Evolutionary conservation across 2,797 vertebrate genomes (phyloP).

Genomic region (Siniperca obscura): DNA sequence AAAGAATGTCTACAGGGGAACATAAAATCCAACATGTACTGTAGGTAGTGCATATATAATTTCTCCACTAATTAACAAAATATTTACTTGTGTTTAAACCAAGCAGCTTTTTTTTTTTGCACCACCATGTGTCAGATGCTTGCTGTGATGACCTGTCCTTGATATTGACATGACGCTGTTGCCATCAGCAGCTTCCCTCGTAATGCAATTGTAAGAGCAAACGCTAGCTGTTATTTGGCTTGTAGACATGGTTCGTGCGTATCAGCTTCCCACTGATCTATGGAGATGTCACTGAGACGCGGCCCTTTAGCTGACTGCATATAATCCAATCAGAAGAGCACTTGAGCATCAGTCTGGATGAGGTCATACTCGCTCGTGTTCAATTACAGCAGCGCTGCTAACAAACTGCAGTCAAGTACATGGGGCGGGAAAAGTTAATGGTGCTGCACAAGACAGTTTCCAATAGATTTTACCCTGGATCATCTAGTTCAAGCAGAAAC

Average conservation of each 20-base stretch:
- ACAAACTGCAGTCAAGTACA: slow-evolving; percentile 39
- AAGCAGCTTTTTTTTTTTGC: no score
- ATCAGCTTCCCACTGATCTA: slow-evolving; percentile 62
- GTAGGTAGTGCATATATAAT: background rate
- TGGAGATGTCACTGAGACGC: slow-evolving; percentile 45
- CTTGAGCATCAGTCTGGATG: slow-evolving; percentile 51
- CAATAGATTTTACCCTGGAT: slow-evolving; percentile 14
- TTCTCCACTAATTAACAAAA: background rate
- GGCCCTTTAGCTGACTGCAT: slow-evolving; percentile 49
- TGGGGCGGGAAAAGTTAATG: slow-evolving; percentile 27
- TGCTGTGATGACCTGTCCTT: slow-evolving; percentile 12
- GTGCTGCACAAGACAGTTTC: slow-evolving; percentile 17
- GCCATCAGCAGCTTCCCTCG: slow-evolving; percentile 36
- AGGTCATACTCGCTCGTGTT: slow-evolving; percentile 51
- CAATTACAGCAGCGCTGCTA: slow-evolving; percentile 34
- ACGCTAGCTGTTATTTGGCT: slow-evolving; percentile 36
- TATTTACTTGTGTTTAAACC: background rate
- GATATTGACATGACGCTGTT: slow-evolving; percentile 19
- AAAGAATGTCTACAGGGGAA: background rate
- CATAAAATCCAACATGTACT: background rate
- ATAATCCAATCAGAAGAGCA: slow-evolving; percentile 68
- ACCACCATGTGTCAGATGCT: no score
- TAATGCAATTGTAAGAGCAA: slow-evolving; percentile 54
- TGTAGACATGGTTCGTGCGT: slow-evolving; percentile 29
- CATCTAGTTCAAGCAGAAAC: slow-evolving; percentile 19